phyloP scores from a whole-genome alignment of 2,113 vertebrate species.

The Hypomesus transpacificus region DNA sequence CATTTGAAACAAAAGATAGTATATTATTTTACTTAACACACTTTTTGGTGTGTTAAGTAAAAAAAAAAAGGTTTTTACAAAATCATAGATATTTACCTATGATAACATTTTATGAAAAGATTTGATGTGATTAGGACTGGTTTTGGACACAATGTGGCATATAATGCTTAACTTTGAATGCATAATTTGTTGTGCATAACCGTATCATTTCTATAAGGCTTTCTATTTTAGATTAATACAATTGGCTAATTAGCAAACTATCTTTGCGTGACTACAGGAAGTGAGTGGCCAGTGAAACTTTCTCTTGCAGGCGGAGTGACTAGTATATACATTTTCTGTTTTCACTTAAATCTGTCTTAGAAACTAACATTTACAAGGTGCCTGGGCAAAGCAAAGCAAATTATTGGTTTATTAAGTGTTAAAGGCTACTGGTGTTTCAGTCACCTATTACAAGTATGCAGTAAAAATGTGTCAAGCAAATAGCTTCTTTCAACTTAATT shows the following conservation, averaged over 20 bases:
- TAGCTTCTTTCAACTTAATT: conserved; percentile 59
- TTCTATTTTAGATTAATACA: too few relatives aligned
- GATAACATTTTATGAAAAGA: too few relatives aligned
- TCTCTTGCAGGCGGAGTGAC: background rate
- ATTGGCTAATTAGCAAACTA: too few relatives aligned
- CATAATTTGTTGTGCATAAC: too few relatives aligned
- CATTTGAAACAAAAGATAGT: too few relatives aligned
- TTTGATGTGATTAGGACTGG: too few relatives aligned
- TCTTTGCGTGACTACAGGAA: too few relatives aligned
- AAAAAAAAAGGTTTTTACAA: background rate
- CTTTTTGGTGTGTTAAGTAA: too few relatives aligned
- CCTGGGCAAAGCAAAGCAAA: conserved; percentile 50
- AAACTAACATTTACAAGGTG: conserved; percentile 58
- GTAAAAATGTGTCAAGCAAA: conserved; percentile 69
- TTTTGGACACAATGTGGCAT: too few relatives aligned
- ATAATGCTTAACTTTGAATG: too few relatives aligned
- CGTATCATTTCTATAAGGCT: too few relatives aligned
- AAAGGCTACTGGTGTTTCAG: conserved; percentile 58
- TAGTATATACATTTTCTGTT: conserved; percentile 58
- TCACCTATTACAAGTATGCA: conserved; percentile 59
- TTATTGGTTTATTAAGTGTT: conserved; percentile 68
- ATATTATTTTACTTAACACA: background rate
- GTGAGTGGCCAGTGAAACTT: too few relatives aligned
- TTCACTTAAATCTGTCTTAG: conserved; percentile 60
- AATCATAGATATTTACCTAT: background rate